Evolutionary conservation across 2,888 invertebrate species (phyloP), one percentile per base, ranked within the genome.

Genomic region (Drosophila macrospina): DNA sequence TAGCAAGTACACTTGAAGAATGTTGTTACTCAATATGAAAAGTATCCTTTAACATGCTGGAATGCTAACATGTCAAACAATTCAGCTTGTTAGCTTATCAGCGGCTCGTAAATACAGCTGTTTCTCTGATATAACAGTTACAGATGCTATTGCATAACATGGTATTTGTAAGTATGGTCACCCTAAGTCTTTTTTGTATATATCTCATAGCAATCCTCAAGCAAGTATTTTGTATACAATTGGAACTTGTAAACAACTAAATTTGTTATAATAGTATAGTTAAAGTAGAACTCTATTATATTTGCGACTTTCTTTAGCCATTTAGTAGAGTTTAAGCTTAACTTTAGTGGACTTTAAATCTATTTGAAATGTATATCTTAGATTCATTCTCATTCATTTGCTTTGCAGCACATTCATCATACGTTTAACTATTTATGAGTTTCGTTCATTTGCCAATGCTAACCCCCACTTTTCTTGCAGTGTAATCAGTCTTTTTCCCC

Each of bases 391-490:
- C n/a, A 4, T 32, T 16, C 15, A 10, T 16, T 34, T 48, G 32
- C 15, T 28, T 39, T 13, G 4, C 4, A 26, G 28, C 39, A 52
- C 52, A 54, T 54, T 20, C 30, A 41, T 54, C 52, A 54, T 13
- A n/a, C n/a, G 2, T 24, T 32, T 11, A 10, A 8, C 11, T 24
- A n/a, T 34, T 7, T 13, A 20, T 20, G 2, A 4, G 37, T 52
- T 39, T 30, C 7, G 28, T 7, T 37, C 16, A 13, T 28, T 39
- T 52, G 28, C 4, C 39, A 11, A 39, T 16, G 30, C 26, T 39
- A 39, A 39, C n/a, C 52, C 32, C 30, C 1, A 13, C 20, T 10
- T 61, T 72, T 72, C 41, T 59, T 6, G 10, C 70, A 72, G 72
- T 72, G 72, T 62, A 65, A n/a, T 20, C 57, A 41, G 13, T n/a